Evolutionary conservation across 2,888 invertebrate genomes (phyloP).

Genomic region (Camponotus fellah): DNA sequence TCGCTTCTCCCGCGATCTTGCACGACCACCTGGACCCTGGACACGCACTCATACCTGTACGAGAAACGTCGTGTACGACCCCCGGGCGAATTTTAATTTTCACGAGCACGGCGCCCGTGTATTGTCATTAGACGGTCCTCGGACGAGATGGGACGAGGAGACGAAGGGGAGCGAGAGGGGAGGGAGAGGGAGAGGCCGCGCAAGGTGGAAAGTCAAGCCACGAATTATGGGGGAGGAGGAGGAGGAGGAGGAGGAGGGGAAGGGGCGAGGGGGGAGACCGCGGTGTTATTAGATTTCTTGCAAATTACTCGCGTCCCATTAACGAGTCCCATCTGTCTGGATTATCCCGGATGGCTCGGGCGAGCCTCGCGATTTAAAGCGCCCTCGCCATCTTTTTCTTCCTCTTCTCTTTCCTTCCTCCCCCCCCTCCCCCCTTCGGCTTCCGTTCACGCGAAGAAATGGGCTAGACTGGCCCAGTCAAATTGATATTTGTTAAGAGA

Average conservation of each 20-base stretch:
- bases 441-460: conserved; percentile 44
- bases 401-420: conserved; percentile 38
- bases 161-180: conserved; percentile 55
- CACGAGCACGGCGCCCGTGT: conserved; percentile 74
- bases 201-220: conserved; percentile 54
- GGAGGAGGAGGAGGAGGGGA: conserved; percentile 50
- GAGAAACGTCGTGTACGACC: conserved; percentile 54
- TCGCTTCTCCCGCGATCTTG: conserved; percentile 24
- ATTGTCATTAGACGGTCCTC: conserved; percentile 78
- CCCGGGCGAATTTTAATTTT: conserved; percentile 80
- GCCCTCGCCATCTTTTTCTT: conserved; percentile 55
- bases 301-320: conserved; percentile 83
- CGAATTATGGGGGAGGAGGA: conserved; percentile 64
- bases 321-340: conserved; percentile 82
- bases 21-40: conserved; percentile 40
- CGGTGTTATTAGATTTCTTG: conserved; percentile 82
- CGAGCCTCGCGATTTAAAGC: conserved; percentile 59
- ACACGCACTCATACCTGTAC: conserved; percentile 37
- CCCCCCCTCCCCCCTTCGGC: not conserved
- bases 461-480: conserved; percentile 46
- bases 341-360: conserved; percentile 75
- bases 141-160: conserved; percentile 67
- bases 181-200: not conserved
- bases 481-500: conserved; percentile 51
- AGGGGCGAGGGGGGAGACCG: conserved; percentile 54